Percentiles rank a stretch among this genome's conserved stretches.
Evolutionary conservation across 2,113 vertebrate genomes (phyloP).

Genomic region (Onychostruthus taczanowskii): DNA sequence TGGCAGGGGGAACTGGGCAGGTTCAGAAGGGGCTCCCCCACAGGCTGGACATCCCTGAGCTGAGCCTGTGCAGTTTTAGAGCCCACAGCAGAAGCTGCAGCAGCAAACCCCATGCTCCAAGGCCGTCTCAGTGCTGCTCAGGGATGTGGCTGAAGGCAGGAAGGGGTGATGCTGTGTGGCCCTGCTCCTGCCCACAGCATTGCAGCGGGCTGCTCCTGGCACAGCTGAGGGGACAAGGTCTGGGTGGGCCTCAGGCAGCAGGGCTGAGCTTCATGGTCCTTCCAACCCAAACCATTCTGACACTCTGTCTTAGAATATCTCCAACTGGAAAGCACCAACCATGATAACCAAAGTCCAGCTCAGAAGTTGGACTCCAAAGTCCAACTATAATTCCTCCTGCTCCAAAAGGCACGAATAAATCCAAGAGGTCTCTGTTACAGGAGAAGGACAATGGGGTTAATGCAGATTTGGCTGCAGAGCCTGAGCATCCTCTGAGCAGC

Average conservation of each 20-base stretch:
- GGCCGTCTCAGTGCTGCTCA: rapidly evolving
- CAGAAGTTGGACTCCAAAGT: background rate
- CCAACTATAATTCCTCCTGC: background rate
- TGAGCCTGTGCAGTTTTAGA: background rate
- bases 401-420: background rate
- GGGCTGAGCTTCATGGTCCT: too few relatives aligned
- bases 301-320: background rate
- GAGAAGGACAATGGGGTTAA: background rate
- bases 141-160: background rate
- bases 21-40: background rate
- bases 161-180: too few relatives aligned
- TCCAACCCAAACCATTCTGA: background rate
- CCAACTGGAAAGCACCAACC: background rate
- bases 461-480: background rate
- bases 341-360: background rate
- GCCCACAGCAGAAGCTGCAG: background rate
- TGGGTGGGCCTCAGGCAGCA: background rate
- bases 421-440: background rate
- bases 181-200: background rate
- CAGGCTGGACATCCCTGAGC: background rate
- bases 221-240: background rate
- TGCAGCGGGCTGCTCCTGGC: rapidly evolving
- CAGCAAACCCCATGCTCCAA: background rate
- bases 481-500: background rate
- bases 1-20: background rate